These are phyloP conservation scores for Daboia siamensis DNA, from an alignment of 2,113 vertebrate species.

Conservation along the genomic window DNA sequence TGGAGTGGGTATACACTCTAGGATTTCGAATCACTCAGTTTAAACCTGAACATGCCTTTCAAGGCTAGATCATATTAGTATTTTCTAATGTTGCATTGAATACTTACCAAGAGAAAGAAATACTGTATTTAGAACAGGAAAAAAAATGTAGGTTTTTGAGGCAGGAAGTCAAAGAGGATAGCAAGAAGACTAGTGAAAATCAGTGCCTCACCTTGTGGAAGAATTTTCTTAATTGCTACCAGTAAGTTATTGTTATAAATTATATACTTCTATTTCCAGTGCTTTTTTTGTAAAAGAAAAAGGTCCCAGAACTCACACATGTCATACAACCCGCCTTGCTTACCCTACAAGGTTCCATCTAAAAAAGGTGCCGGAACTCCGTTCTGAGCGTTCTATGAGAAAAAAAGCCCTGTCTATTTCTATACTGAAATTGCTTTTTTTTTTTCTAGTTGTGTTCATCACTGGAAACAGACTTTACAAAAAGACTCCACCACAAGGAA, in stretches of 20 bases:
- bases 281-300: no score
- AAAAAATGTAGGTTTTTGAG: not conserved
- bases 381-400: no score
- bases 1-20: not conserved
- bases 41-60: not conserved
- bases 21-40: not conserved
- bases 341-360: no score
- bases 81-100: not conserved
- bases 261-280: not conserved
- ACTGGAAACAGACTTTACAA: slow-evolving; percentile 87
- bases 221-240: not conserved
- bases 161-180: not conserved
- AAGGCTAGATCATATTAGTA: not conserved
- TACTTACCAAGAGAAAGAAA: not conserved
- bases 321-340: no score
- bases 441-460: slow-evolving; percentile 85
- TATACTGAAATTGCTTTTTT: slow-evolving; percentile 32
- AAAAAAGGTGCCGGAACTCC: no score
- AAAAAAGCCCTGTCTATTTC: no score
- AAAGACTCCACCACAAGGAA: slow-evolving; percentile 87
- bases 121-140: not conserved
- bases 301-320: no score
- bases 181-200: not conserved
- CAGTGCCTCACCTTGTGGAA: not conserved
- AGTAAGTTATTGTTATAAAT: not conserved